Percentiles rank a stretch among this genome's conserved stretches.
Evolutionary conservation across 2,113 vertebrate genomes (phyloP).

Genomic region (Crypturellus undulatus): DNA sequence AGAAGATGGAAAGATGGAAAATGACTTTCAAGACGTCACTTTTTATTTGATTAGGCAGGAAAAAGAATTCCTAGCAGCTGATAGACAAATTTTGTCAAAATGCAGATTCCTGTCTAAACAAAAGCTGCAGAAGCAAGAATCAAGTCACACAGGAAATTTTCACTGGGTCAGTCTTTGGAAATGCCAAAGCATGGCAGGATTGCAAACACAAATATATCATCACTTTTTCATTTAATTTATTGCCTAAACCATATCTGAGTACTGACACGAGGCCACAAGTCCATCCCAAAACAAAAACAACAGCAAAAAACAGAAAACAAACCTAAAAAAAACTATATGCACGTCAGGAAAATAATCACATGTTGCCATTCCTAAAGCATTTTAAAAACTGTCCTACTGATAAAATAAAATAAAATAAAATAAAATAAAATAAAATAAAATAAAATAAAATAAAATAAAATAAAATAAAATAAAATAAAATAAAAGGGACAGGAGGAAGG

Average conservation of each 20-base stretch:
- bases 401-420: not conserved
- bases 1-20: not conserved
- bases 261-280: not conserved
- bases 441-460: not conserved
- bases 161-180: not conserved
- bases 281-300: too few relatives aligned
- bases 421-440: too few relatives aligned
- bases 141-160: not conserved
- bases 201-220: not conserved
- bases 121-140: not conserved
- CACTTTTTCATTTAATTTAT: not conserved
- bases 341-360: not conserved
- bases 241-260: slow-evolving; percentile 15
- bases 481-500: not conserved
- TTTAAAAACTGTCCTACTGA: not conserved
- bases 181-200: not conserved
- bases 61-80: not conserved
- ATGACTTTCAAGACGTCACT: not conserved
- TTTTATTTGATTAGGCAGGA: not conserved
- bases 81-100: not conserved
- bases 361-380: not conserved
- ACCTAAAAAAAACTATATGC: too few relatives aligned
- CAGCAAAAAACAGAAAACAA: too few relatives aligned
- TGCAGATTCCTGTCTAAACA: not conserved
- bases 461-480: not conserved